These are phyloP conservation scores for Theonella swinhoei DNA, from an alignment of 37 sponge, comb jelly and placozoan genomes.

Conservation along the genomic window DNA sequence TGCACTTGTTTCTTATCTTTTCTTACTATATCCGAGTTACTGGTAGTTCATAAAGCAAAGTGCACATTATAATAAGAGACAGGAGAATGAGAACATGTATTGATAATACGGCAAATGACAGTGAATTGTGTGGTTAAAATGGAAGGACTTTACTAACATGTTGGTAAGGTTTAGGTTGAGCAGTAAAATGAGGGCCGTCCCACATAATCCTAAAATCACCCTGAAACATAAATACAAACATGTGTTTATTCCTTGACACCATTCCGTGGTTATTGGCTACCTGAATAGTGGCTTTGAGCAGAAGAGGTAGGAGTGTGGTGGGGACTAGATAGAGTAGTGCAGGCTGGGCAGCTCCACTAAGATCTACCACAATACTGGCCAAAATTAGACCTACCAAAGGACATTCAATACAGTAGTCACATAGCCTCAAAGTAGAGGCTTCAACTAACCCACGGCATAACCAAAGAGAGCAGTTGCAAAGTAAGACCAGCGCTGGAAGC, in stretches of 20 bases:
- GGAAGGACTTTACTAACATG: no score
- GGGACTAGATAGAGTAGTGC: constrained; percentile 84
- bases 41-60: no score
- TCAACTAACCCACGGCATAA: constrained; percentile 53
- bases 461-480: constrained; percentile 48
- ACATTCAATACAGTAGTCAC: not conserved
- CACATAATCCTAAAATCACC: constrained; percentile 67
- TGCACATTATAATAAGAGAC: no score
- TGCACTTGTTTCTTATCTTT: no score
- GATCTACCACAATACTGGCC: constrained; percentile 48
- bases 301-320: constrained; percentile 53
- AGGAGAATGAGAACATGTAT: no score
- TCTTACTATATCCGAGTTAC: no score
- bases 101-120: no score
- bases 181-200: constrained; percentile 67
- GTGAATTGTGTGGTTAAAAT: no score
- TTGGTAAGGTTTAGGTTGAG: not conserved
- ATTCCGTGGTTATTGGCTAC: constrained; percentile 1
- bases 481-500: constrained; percentile 41
- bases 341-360: constrained; percentile 57
- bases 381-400: constrained; percentile 39
- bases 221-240: constrained; percentile 19
- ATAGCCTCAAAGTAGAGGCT: not conserved
- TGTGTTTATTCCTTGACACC: not conserved
- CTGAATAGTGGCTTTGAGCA: constrained; percentile 62